A percentile compares a stretch with the other conserved stretches of the same genome.
Conservation (phyloP, 2,888 invertebrate species). For the Morinoia aosen region DNA sequence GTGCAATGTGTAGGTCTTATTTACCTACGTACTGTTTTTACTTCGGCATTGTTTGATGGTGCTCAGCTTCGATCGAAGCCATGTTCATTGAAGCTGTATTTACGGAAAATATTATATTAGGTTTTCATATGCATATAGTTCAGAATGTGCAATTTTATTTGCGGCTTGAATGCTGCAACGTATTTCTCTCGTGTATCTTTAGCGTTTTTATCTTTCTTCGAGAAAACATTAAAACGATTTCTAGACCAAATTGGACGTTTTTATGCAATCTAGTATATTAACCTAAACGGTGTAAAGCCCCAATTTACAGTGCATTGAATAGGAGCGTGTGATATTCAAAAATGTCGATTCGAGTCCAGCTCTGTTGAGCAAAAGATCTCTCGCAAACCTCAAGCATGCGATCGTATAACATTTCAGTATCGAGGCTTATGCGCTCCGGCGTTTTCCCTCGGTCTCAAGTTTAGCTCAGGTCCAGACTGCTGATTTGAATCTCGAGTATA, state of each 20-base stretch:
- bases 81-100: background rate
- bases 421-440: too few species aligned
- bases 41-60: constrained; percentile 23
- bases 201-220: background rate
- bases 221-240: background rate
- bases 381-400: too few species aligned
- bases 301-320: background rate
- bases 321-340: background rate
- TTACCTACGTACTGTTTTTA: background rate
- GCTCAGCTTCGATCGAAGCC: constrained; percentile 9
- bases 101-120: background rate
- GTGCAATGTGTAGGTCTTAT: constrained; percentile 37
- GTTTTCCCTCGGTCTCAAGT: background rate
- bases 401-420: too few species aligned
- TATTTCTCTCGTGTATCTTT: background rate
- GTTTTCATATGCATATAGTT: background rate
- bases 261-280: background rate
- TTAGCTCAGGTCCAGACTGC: background rate
- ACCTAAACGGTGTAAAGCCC: background rate
- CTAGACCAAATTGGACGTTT: background rate
- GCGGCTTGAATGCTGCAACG: background rate
- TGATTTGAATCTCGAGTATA: background rate
- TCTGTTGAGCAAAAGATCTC: too few species aligned
- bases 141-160: constrained; percentile 4
- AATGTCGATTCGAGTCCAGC: background rate